Percentiles rank a stretch among this genome's conserved stretches.
These are phyloP conservation scores for Eretmocerus hayati DNA, from an alignment of 2,888 invertebrate species.

Conservation along the genomic window DNA sequence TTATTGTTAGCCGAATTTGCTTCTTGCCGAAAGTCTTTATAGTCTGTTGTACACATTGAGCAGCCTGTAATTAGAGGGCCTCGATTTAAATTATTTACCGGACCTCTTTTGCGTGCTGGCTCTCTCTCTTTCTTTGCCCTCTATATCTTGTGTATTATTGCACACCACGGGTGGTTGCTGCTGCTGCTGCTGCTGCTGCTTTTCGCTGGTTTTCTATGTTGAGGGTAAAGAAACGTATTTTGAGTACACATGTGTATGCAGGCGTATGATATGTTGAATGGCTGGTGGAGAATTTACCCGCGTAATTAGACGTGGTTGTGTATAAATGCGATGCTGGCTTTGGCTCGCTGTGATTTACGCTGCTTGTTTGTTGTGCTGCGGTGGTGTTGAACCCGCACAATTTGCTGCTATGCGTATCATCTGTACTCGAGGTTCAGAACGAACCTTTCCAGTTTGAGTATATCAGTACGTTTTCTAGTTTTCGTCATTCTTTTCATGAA, in stretches of 20 bases:
- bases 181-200: too few species aligned
- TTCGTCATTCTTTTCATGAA: too few species aligned
- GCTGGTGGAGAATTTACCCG: not conserved
- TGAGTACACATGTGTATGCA: too few species aligned
- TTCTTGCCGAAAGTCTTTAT: constrained; percentile 16
- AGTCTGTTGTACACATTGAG: not conserved
- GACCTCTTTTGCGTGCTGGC: constrained; percentile 1
- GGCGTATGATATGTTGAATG: too few species aligned
- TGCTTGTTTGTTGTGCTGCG: not conserved
- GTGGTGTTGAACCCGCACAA: too few species aligned
- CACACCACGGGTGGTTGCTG: not conserved
- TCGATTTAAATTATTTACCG: constrained; percentile 20
- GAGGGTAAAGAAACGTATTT: too few species aligned
- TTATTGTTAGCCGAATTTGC: constrained; percentile 22
- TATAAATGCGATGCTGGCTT: too few species aligned
- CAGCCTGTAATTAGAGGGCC: constrained; percentile 16
- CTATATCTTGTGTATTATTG: not conserved
- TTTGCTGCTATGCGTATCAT: too few species aligned
- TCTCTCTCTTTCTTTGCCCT: not conserved
- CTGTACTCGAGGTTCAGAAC: too few species aligned
- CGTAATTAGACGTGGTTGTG: not conserved
- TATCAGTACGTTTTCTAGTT: too few species aligned
- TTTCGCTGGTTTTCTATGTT: too few species aligned
- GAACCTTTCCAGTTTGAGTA: too few species aligned
- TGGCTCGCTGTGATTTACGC: not conserved